A percentile compares a stretch with the other conserved stretches of the same genome.
Evolutionary conservation across 2,888 invertebrate genomes (phyloP).

Genomic region (Bembecia ichneumoniformis): DNA sequence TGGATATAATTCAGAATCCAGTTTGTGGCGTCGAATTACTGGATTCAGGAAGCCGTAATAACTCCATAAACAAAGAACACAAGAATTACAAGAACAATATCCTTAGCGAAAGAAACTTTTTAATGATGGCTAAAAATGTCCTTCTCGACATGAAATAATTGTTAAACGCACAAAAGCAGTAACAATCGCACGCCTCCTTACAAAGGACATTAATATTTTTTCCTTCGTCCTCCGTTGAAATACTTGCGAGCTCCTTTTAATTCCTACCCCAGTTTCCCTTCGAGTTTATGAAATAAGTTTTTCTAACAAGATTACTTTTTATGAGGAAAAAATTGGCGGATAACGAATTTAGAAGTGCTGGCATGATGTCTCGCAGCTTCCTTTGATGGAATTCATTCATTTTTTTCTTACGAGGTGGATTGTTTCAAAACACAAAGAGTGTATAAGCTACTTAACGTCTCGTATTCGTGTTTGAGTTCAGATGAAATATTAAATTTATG

Average conservation of each 20-base stretch:
- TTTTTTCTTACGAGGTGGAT: conserved; percentile 16
- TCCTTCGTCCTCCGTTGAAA: conserved; percentile 15
- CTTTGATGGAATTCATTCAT: conserved; percentile 17
- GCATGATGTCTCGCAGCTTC: conserved; percentile 15
- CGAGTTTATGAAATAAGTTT: conserved; percentile 65
- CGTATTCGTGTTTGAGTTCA: conserved; percentile 23
- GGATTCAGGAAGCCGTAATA: no score
- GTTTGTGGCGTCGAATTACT: no score
- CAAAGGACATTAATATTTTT: conserved; percentile 45
- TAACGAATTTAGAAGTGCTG: conserved; percentile 49
- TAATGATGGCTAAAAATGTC: conserved; percentile 5
- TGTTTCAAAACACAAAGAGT: conserved; percentile 30
- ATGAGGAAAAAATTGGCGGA: conserved; percentile 59
- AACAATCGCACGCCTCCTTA: conserved; percentile 40
- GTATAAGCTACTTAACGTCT: conserved; percentile 33
- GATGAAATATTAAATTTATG: conserved; percentile 9
- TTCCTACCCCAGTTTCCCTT: conserved; percentile 33
- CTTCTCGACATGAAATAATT: conserved; percentile 23
- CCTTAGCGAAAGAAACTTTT: conserved; percentile 6
- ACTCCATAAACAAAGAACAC: neutral
- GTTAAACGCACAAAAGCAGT: conserved; percentile 44
- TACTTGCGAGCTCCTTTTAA: conserved; percentile 38
- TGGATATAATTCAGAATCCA: no score
- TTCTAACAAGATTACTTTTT: conserved; percentile 65
- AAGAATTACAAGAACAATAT: neutral